phyloP scores from a whole-genome alignment of 1,140 invertebrate species.

The Apocrypta bakeri region DNA sequence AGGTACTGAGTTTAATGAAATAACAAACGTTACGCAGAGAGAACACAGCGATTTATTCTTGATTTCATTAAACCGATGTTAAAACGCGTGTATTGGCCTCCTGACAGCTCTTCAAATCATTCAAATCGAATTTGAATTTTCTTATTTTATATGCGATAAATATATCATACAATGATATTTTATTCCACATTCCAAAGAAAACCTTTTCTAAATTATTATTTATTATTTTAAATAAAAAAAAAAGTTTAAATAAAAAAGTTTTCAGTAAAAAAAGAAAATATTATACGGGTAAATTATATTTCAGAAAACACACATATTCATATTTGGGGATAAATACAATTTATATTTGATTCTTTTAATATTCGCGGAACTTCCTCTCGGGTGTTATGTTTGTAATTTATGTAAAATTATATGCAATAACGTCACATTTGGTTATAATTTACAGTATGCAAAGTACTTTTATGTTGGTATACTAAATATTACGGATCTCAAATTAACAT shows the following conservation, averaged over 20 bases:
- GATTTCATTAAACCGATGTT: conserved; percentile 47
- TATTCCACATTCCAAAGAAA: conserved; percentile 6
- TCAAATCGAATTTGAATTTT: no score
- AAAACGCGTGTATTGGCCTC: not conserved
- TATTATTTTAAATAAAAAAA: no score
- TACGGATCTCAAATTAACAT: not conserved
- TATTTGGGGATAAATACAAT: not conserved
- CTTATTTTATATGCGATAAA: no score
- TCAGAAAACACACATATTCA: not conserved
- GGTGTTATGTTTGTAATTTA: no score
- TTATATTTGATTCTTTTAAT: no score
- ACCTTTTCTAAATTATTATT: not conserved
- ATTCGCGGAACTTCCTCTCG: no score
- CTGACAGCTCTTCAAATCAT: no score
- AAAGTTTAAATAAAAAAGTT: no score
- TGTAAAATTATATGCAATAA: not conserved
- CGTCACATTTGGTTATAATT: not conserved
- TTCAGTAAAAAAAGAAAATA: no score
- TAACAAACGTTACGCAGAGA: conserved; percentile 30
- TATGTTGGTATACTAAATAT: not conserved
- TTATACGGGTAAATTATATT: not conserved
- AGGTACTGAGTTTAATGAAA: conserved; percentile 25
- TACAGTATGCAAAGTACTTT: not conserved
- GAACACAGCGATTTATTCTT: conserved; percentile 37
- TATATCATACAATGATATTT: no score